Evolutionary conservation across 64 coral and sea anemone species (phyloP), one percentile per base, ranked within the genome.

Genomic region (Montipora efflorescens): DNA sequence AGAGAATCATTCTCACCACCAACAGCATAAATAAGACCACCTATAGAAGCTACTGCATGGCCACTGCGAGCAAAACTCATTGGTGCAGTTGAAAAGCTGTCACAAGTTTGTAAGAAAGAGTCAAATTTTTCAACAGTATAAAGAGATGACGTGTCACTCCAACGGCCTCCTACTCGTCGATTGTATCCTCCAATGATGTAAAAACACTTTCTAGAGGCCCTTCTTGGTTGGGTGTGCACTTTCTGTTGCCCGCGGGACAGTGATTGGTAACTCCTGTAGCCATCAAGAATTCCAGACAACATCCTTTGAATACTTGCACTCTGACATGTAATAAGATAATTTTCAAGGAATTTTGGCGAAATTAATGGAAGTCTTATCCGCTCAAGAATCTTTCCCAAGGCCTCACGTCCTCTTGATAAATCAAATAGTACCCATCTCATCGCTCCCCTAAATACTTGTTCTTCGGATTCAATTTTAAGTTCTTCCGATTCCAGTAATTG

Each of bases 1-100:
- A 98, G 80, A 0, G 97, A 98, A 68, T 98, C 97, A 94, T 98
- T 90, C 52, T 98, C 97, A 67, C 97, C 97, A 81, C 97, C 97
- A 89, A 98, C 91, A 4, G 92, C 97, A 92, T 98, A 98, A 15
- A 98, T 25, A 18, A 96, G 59, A 14, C 94, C 94, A 94, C 84
- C 88, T 13, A 94, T 74, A 18, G 89, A 49, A 12, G 94, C 66
- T n/a, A 98, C 92, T 51, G 82, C 91, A 72, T 90, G 91, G 12
- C 91, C 82, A 94, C 92, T 96, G 52, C 97, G 91, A 45, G 94
- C 94, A 71, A 87, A 89, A 13, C 83, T 95, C 84, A 98, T 91
- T 50, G 83, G 89, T 10, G 94, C 62, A 58, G 87, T 90, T 48
- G 91, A 93, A 64, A 81, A 95, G 51, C 87, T 88, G 71, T 97